A percentile compares a stretch with the other conserved stretches of the same genome.
These are phyloP conservation scores for Tanytarsus gracilentus DNA, from an alignment of 2,888 invertebrate genomes.

Conservation along the genomic window DNA sequence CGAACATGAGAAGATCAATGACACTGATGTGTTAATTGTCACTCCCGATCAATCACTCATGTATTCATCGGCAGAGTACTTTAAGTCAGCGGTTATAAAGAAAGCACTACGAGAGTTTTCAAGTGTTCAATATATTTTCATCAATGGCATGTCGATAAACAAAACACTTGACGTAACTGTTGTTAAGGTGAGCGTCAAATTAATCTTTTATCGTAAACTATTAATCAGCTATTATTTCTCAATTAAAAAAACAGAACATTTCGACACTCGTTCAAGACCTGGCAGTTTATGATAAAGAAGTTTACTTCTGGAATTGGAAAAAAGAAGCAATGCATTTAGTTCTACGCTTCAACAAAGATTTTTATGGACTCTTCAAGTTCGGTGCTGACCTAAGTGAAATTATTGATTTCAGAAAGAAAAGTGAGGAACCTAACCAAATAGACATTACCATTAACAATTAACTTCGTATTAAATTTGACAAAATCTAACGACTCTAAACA, in stretches of 20 bases:
- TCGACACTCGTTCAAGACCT: slow-evolving; percentile 48
- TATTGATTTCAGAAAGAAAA: too few relatives aligned
- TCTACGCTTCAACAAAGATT: neutral
- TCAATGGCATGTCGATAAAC: slow-evolving; percentile 58
- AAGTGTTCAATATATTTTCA: slow-evolving; percentile 54
- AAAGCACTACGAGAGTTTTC: slow-evolving; percentile 57
- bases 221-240: slow-evolving; percentile 22
- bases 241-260: slow-evolving; percentile 44
- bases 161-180: slow-evolving; percentile 52
- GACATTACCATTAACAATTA: too few relatives aligned
- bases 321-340: slow-evolving; percentile 33
- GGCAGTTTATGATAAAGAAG: slow-evolving; percentile 43
- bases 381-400: neutral
- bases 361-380: neutral
- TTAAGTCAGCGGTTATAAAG: slow-evolving; percentile 56
- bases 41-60: slow-evolving; percentile 61
- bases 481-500: too few relatives aligned
- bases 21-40: slow-evolving; percentile 48
- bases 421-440: too few relatives aligned
- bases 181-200: slow-evolving; percentile 45
- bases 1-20: slow-evolving; percentile 44
- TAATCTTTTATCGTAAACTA: neutral
- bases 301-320: slow-evolving; percentile 48
- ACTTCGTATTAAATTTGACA: too few relatives aligned
- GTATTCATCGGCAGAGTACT: slow-evolving; percentile 74